Evolutionary conservation across 2,888 invertebrate species (phyloP).

Genomic region (Tanytarsus gracilentus): DNA sequence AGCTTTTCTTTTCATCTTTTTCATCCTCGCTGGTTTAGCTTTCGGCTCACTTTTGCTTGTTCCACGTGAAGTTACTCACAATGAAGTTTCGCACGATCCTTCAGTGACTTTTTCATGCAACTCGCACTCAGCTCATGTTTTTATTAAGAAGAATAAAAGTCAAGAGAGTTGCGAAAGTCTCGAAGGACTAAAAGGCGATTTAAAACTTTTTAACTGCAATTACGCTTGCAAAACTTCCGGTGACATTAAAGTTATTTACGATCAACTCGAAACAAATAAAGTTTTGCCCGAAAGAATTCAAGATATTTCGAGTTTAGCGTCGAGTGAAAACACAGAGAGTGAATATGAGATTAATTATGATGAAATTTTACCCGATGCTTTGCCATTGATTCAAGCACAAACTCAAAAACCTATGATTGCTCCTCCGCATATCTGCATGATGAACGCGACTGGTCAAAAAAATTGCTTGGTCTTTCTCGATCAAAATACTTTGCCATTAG

Average conservation of each 20-base stretch:
- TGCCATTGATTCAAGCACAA: too few species aligned
- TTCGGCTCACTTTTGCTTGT: conserved; percentile 54
- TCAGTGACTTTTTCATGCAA: conserved; percentile 64
- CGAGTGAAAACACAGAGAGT: not conserved
- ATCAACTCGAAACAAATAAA: conserved; percentile 33
- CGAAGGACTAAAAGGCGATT: conserved; percentile 52
- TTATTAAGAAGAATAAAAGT: conserved; percentile 46
- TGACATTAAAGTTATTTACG: conserved; percentile 40
- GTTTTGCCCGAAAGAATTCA: conserved; percentile 34
- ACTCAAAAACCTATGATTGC: too few species aligned
- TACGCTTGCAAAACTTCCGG: conserved; percentile 56
- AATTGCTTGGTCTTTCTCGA: too few species aligned
- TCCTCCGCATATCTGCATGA: too few species aligned
- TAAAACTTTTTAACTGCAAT: conserved; percentile 58
- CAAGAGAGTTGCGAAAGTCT: conserved; percentile 59
- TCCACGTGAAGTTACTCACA: conserved; percentile 57
- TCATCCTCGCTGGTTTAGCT: conserved; percentile 58
- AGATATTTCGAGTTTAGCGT: too few species aligned
- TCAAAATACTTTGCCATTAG: too few species aligned
- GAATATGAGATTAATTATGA: conserved; percentile 19
- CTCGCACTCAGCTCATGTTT: too few species aligned
- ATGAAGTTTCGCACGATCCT: conserved; percentile 46
- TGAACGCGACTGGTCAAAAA: too few species aligned
- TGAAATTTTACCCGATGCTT: conserved; percentile 35
- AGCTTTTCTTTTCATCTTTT: conserved; percentile 56